Evolutionary conservation across 2,888 invertebrate species (phyloP).

Genomic region (Chrysolina oricalcia): DNA sequence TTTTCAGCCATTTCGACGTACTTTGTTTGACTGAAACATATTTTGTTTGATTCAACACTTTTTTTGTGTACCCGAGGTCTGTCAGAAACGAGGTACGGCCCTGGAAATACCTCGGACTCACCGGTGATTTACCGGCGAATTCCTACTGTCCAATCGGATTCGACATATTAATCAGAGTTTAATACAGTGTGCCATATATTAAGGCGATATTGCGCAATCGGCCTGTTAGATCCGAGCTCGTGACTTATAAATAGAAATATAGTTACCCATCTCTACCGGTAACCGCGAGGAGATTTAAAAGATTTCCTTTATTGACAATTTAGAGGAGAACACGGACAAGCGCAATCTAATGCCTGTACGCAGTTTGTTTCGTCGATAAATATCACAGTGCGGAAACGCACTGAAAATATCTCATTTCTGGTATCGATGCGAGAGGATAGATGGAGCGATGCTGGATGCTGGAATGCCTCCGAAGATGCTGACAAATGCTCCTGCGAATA

Average conservation of each 20-base stretch:
- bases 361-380: constrained; percentile 62
- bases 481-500: neutral
- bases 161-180: constrained; percentile 46
- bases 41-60: no score
- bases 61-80: neutral
- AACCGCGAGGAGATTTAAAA: constrained; percentile 60
- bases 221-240: constrained; percentile 58
- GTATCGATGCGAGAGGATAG: constrained; percentile 33
- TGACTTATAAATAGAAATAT: constrained; percentile 66
- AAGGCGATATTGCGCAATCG: constrained; percentile 59
- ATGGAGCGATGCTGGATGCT: constrained; percentile 15
- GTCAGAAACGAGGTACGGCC: neutral
- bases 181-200: constrained; percentile 56
- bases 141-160: constrained; percentile 55
- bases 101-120: constrained; percentile 10
- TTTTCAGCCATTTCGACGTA: no score
- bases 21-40: no score
- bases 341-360: constrained; percentile 59
- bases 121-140: constrained; percentile 54
- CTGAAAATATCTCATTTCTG: constrained; percentile 54
- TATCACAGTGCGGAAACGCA: constrained; percentile 58
- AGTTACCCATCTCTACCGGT: constrained; percentile 62
- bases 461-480: constrained; percentile 14
- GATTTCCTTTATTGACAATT: constrained; percentile 63
- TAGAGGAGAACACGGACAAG: constrained; percentile 60